phyloP scores from a whole-genome alignment of 2,113 vertebrate species.

The Halcyon senegalensis region DNA sequence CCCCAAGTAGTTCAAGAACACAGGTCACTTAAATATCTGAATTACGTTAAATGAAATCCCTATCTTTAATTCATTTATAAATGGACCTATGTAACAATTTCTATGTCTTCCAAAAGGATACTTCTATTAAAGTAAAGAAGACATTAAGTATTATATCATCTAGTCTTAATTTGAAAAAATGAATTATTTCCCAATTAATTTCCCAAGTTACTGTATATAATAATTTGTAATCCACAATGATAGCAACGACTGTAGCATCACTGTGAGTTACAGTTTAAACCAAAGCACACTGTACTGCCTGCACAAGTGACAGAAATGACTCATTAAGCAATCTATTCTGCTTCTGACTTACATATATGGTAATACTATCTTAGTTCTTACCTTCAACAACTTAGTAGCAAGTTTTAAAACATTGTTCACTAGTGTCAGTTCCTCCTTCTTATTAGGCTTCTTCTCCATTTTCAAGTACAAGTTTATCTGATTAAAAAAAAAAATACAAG shows the following conservation, averaged over 20 bases:
- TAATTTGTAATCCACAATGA: background rate
- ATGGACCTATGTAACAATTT: background rate
- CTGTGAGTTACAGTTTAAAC: background rate
- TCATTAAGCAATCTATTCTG: background rate
- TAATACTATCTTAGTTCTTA: constrained; percentile 58
- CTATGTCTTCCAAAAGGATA: background rate
- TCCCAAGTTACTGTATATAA: background rate
- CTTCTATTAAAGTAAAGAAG: background rate
- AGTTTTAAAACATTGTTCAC: constrained; percentile 99
- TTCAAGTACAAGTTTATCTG: constrained; percentile 99
- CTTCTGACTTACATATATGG: background rate
- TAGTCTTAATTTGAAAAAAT: background rate
- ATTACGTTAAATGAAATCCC: background rate
- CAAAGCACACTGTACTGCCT: background rate
- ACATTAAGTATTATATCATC: background rate
- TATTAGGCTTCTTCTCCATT: constrained; percentile 99
- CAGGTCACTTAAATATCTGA: background rate
- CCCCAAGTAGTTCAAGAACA: background rate
- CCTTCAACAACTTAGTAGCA: constrained; percentile 97
- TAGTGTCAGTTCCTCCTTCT: constrained; percentile 96
- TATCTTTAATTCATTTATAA: background rate
- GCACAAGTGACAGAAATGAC: background rate
- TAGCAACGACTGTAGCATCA: background rate
- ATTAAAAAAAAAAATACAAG: constrained; percentile 11
- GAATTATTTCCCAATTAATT: background rate